These are phyloP conservation scores for Masticophis lateralis DNA, from an alignment of 2,797 vertebrate species.

Conservation along the genomic window DNA sequence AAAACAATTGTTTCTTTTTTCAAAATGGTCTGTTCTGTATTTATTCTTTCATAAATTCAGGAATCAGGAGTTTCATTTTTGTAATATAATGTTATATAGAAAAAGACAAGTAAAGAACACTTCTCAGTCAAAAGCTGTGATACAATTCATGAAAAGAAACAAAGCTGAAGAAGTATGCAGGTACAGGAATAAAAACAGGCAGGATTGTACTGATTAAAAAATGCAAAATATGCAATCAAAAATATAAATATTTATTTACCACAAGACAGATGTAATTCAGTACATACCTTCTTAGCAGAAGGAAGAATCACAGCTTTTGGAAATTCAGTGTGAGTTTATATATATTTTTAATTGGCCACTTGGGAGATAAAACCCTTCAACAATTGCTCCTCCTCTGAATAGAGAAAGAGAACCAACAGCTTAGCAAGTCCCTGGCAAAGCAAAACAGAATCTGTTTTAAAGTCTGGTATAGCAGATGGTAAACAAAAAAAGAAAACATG, in stretches of 20 bases:
- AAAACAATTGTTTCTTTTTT: background rate
- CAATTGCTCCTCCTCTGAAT: background rate
- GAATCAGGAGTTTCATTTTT: background rate
- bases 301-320: background rate
- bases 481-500: background rate
- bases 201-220: background rate
- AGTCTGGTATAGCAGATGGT: constrained; percentile 1
- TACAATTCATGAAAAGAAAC: background rate
- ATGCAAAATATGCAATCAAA: background rate
- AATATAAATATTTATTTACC: too few relatives aligned
- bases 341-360: background rate
- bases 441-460: constrained; percentile 1
- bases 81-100: background rate
- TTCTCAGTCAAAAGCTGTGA: background rate
- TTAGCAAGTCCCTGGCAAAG: background rate
- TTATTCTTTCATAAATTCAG: background rate
- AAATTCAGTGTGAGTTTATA: background rate
- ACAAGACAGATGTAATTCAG: background rate
- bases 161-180: background rate
- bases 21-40: background rate
- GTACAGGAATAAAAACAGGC: background rate
- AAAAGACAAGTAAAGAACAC: background rate
- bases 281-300: background rate
- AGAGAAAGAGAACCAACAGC: background rate
- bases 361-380: background rate